Base-by-base conservation (phyloP, 2,113 vertebrate genomes). In the Embiotoca jacksoni region DNA sequence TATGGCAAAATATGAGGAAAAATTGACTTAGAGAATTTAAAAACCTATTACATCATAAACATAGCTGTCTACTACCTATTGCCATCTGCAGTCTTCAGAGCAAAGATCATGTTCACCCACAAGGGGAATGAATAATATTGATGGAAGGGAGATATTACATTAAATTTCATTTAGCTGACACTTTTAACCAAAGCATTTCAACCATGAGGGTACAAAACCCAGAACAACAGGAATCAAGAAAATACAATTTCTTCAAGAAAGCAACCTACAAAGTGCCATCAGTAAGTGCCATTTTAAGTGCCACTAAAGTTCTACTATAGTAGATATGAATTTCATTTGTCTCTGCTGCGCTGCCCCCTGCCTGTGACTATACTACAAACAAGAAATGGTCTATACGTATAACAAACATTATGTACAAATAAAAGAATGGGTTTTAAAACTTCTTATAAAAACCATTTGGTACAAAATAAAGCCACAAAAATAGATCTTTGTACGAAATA, bases 401-500 rank as follows among this genome's bases (percentile, higher is more conserved):
- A 14, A 77, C 39, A 72, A 67, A 80, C 72, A 75, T 52, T 64
- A 67, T 39, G 36, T 86, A 85, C 33, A 89, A 49, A 83, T 53
- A 65, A 47, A 73, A 74, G 41, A 67, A 39, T 16, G 46, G 36
- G 75, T 15, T 14, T 63, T 80, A 59, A 66, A 87, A 79, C 73
- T 61, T 11, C 77, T 50, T 87, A 88, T 75, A 80, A 89, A 90
- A 92, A 82, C 58, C 49, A 75, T 70, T 59, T 68, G 9, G 32
- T 91, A 91, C 30, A 92, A 93, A 91, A 89, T 36, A 53, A 88
- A 84, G 67, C 76, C 83, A 87, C 69, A 83, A 93, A 92, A 92
- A 92, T 92, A 92, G 62, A 92, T 87, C 76, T 89, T 83, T 84
- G 35, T 91, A 92, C 2, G 92, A 93, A 92, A 89, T 79, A 89